Base-by-base conservation (phyloP, 64 coral and sea anemone genomes). In the Montipora capricornis region DNA sequence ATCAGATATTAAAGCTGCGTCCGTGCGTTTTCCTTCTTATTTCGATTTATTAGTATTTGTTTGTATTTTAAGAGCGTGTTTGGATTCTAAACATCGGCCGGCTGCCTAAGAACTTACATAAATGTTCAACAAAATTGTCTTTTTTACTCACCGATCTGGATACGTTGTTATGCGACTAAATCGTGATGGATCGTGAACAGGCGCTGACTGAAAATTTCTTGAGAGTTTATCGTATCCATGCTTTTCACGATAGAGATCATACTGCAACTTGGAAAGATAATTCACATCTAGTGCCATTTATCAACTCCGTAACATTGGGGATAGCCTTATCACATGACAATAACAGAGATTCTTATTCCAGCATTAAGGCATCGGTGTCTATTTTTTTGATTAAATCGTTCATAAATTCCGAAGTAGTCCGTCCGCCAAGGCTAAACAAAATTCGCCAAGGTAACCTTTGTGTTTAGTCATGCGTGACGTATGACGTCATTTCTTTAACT, bases 121-220 rank as follows among this genome's bases (percentile, higher is more conserved):
- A 8, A 57, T 8, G 6, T 57, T 57, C 6, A 57, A 6, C 0
- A 89, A 10, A 20, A 48, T 58, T 76, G 11, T 49, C 24, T 22
- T 8, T 11, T 73, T 69, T 73, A 92, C 96, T 95, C 75, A 97
- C 96, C 80, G 75, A 49, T 91, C 85, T 13, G 96, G 96, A 61
- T 68, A 97, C 0, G 96, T 84, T 17, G 96, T 97, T 64, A 92
- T 95, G 13, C 96, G 96, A 59, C 88, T 84, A 7, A 73, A 81
- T 5, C 75, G 19, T n/a, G 80, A 26, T 0, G 93, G 96, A 70
- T 89, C 81, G 48, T 94, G 84, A 44, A 94, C 80, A 45, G 83
- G 64, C 29, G 96, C 77, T 2, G 96, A 97, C 78, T 97, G 96
- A 80, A 97, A 92, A 29, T 86, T 97, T 83, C 89, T 81, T 8